Percentiles rank a stretch among this genome's conserved stretches.
Conservation (phyloP, 2,797 vertebrate species). For the Siniperca scherzeri region DNA sequence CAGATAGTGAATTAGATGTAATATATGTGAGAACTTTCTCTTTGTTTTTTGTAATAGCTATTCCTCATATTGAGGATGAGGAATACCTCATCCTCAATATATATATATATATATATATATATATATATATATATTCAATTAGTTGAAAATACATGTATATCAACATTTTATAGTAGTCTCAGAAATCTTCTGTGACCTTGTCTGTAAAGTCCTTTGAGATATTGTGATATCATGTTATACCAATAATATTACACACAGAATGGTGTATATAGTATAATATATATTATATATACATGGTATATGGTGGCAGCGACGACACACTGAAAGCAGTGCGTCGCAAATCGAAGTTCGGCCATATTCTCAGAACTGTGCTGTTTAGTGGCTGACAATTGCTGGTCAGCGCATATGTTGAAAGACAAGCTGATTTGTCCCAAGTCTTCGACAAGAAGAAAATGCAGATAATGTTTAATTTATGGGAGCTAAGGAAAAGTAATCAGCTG, state of each 20-base stretch:
- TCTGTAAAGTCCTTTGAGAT: background rate
- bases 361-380: too few species aligned
- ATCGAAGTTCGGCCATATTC: too few species aligned
- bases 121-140: background rate
- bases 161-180: background rate
- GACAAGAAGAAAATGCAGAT: background rate
- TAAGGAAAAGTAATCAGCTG: background rate
- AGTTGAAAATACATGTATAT: background rate
- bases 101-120: background rate
- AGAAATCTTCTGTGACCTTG: too few species aligned
- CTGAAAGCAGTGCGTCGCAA: too few species aligned
- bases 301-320: too few species aligned
- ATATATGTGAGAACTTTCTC: constrained; percentile 11
- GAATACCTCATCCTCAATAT: too few species aligned
- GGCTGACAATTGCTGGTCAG: too few species aligned
- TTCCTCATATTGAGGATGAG: background rate
- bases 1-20: constrained; percentile 2
- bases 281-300: too few species aligned
- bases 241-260: background rate
- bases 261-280: background rate
- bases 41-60: background rate
- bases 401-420: background rate
- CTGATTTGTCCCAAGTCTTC: background rate
- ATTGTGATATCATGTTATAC: too few species aligned
- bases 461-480: background rate